phyloP scores from a whole-genome alignment of 2,113 vertebrate genomes.

The Rousettus leschenaultii region DNA sequence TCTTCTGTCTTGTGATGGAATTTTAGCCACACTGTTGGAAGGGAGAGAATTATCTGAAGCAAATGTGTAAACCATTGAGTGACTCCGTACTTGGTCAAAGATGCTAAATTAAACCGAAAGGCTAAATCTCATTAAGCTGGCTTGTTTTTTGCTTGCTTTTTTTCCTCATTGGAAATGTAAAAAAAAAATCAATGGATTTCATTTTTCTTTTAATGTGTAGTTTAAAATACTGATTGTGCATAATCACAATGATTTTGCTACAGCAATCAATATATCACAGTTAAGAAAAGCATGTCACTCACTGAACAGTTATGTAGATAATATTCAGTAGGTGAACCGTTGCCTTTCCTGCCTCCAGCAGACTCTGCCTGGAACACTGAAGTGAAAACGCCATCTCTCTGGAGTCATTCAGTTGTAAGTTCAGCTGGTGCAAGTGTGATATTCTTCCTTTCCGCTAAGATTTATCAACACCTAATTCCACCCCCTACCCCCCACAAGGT shows the following conservation, averaged over 20 bases:
- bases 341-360: neutral
- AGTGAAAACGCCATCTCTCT: neutral
- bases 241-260: neutral
- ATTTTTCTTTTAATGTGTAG: neutral
- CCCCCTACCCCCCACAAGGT: rapidly evolving
- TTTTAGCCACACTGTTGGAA: neutral
- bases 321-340: neutral
- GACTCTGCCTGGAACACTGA: neutral
- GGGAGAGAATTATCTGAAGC: neutral
- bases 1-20: neutral
- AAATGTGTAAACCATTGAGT: neutral
- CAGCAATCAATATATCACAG: neutral
- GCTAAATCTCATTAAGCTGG: neutral
- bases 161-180: neutral
- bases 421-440: neutral
- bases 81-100: neutral
- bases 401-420: neutral
- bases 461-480: neutral
- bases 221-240: neutral
- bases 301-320: neutral
- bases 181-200: neutral
- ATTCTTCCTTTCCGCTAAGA: neutral
- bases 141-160: neutral
- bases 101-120: neutral
- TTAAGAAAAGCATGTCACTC: neutral